Evolutionary conservation across 2,888 invertebrate genomes (phyloP), one percentile per base, ranked within the genome.

Genomic region (Dryomyza anilis): DNA sequence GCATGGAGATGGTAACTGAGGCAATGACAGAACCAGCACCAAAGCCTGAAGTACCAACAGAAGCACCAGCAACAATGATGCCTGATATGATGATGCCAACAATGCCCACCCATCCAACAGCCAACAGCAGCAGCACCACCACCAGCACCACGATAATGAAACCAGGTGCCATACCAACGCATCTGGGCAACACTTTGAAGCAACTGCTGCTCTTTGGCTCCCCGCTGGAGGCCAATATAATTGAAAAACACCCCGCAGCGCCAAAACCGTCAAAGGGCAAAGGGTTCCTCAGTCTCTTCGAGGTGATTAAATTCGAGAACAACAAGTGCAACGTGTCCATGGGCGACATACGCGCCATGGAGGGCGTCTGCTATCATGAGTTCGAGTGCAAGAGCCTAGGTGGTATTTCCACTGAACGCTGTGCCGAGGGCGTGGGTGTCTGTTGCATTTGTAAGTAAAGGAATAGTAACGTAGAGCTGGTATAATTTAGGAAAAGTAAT

Each of bases 351-450:
- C 83, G 85, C 25, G 84, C 88, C 5, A 85, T 90, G 72, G 88
- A 89, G 74, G 93, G 93, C 0, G 87, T 86, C 25, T 93, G 93
- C 76, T 86, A 90, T 71, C 89, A 89, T 73, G 85, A 87, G 65
- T 84, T 86, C 36, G 89, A 92, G 75, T 93, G 93, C 76, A 82
- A 84, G 19, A 83, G 85, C 55, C 77, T 86, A 43, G 88, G 88
- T 56, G 92, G 92, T 2, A 84, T 85, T 6, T 80, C 86, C 1
- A 86, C 89, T 79, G 90, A 90, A n/a, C 78, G 85, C 1, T 92
- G 92, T 80, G 91, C 91, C 16, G 87, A 87, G 76, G 91, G 90
- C 4, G 89, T 88, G 74, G 92, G 91, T 12, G 88, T 88, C 29
- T 92, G 92, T 76, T 92, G 92, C 76, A 86, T 91, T 68, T 89